phyloP scores from a whole-genome alignment of 2,888 invertebrate species.

The Parapristionchus giblindavisi region DNA sequence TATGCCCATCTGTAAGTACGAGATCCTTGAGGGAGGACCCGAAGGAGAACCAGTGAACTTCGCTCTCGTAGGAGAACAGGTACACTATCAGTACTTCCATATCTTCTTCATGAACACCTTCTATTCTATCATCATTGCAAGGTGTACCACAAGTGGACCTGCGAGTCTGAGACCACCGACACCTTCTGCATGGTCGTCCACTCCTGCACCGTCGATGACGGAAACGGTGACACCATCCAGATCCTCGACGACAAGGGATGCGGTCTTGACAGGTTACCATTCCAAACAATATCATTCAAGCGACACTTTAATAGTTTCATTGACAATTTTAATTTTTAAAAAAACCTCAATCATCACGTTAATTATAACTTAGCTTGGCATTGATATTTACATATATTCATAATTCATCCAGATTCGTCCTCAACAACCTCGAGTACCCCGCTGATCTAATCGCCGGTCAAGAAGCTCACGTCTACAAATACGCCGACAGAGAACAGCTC shows the following conservation, averaged over 20 bases:
- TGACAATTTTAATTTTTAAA: too few relatives aligned
- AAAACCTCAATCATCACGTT: not conserved
- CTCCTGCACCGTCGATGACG: constrained; percentile 65
- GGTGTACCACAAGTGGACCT: constrained; percentile 66
- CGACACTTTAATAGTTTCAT: too few relatives aligned
- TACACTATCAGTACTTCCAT: not conserved
- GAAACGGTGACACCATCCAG: constrained; percentile 61
- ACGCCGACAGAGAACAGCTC: constrained; percentile 60
- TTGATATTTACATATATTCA: not conserved
- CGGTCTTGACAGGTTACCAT: constrained; percentile 55
- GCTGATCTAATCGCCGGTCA: constrained; percentile 65
- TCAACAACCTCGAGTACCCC: constrained; percentile 67
- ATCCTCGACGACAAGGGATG: constrained; percentile 61
- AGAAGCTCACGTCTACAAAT: constrained; percentile 68
- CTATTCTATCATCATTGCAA: constrained; percentile 16
- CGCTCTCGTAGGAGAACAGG: constrained; percentile 63
- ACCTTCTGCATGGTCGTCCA: constrained; percentile 67
- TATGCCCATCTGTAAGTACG: constrained; percentile 67
- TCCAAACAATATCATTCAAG: too few relatives aligned
- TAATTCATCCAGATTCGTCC: constrained; percentile 47
- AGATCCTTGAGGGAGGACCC: constrained; percentile 65
- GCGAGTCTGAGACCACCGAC: constrained; percentile 64
- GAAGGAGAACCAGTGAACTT: constrained; percentile 63
- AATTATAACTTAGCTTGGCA: not conserved
- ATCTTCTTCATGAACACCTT: not conserved